Evolutionary conservation across 2,797 vertebrate species (phyloP), one percentile per base, ranked within the genome.

Genomic region (Urocyon cinereoargenteus): DNA sequence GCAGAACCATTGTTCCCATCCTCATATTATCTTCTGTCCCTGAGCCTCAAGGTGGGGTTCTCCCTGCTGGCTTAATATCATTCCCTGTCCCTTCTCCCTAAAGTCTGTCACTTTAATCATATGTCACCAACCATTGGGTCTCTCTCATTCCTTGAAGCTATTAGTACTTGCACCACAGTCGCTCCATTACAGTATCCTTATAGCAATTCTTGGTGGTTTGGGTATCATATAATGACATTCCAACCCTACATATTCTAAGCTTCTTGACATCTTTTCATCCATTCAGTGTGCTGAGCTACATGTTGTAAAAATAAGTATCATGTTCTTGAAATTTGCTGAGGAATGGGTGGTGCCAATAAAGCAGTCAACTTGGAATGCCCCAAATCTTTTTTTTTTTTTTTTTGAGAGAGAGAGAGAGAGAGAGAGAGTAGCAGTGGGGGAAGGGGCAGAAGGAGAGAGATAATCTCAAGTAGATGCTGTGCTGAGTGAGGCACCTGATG

Each of bases 401-500:
- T n/a, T n/a, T 18, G 10, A 3, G 28, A n/a, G 8, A 68, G 8
- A 68, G 16, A 19, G n/a, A 1, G 1, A 1, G 3, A 55, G 53
- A n/a, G 64, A 31, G 18, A n/a, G 16, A n/a, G 64, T 15, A 18
- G 16, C 18, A 34, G n/a, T 34, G n/a, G 7, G 3, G 64, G 16
- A 2, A 68, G 64, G 64, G n/a, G 16, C 64, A 68, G 16, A 68
- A 8, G 16, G n/a, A 68, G 64, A 68, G 14, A 66, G 16, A 68
- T 16, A 68, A 19, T 68, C 16, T 34, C 64, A n/a, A 68, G 16
- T 34, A 34, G 64, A 34, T n/a, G n/a, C n/a, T 14, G 21, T 68
- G 31, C 64, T 34, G n/a, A 68, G 16, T 9, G 8, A 16, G 31
- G 18, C 31, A 68, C 64, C 16, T 9, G 16, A 68, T 19, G 16